A percentile compares a stretch with the other conserved stretches of the same genome.
Conservation (phyloP, 2,888 invertebrate genomes). For the Dynastes grantii region DNA sequence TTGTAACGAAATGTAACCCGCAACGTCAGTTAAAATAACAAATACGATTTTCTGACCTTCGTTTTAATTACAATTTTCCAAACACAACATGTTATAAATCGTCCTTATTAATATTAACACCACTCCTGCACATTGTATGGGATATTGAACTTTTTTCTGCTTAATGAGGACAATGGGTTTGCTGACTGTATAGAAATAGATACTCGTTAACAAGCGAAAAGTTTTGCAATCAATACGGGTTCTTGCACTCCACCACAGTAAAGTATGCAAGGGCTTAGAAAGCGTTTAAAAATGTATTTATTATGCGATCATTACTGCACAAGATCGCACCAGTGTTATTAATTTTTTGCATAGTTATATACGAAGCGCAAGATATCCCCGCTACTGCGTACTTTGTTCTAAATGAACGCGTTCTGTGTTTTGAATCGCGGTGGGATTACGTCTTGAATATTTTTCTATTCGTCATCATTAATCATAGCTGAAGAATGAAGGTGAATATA, state of each 20-base stretch:
- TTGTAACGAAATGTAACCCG: neutral
- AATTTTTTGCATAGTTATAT: conserved; percentile 3
- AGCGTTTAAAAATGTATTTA: conserved; percentile 44
- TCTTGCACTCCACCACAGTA: conserved; percentile 30
- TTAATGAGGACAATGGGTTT: conserved; percentile 39
- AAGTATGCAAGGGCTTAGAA: conserved; percentile 45
- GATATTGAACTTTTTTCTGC: conserved; percentile 27
- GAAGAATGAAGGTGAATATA: neutral
- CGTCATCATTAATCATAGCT: conserved; percentile 1
- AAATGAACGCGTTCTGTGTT: neutral
- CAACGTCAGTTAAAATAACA: neutral
- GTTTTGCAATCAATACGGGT: conserved; percentile 40
- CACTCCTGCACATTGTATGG: conserved; percentile 1
- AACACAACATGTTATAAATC: too few species aligned
- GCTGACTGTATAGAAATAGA: conserved; percentile 18
- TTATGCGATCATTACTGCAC: conserved; percentile 19
- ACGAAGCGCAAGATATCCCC: neutral
- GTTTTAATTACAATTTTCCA: too few species aligned
- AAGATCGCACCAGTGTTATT: neutral
- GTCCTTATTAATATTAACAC: conserved; percentile 11
- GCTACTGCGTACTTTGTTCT: conserved; percentile 1
- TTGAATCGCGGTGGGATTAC: too few species aligned
- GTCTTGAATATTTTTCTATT: too few species aligned
- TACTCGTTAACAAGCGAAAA: conserved; percentile 36
- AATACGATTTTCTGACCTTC: neutral